Conservation (phyloP, 2,888 invertebrate species). For the Opisthograptis luteolata region DNA sequence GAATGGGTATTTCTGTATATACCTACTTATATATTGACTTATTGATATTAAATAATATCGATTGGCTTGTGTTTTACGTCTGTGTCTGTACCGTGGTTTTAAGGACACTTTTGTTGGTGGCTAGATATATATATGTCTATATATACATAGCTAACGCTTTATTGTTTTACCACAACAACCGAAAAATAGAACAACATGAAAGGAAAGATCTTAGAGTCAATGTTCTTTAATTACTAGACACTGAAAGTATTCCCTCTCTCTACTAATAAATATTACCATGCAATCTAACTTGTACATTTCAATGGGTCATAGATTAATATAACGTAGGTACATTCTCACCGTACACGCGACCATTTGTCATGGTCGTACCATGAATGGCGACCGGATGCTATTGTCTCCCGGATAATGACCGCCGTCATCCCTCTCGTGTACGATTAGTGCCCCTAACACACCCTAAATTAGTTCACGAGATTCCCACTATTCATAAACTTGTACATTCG, state of each 20-base stretch:
- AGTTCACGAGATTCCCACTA: slow-evolving; percentile 42
- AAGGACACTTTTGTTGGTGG: too few species aligned
- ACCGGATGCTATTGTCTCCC: slow-evolving; percentile 54
- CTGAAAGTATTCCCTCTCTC: neutral
- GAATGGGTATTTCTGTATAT: too few species aligned
- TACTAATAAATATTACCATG: neutral
- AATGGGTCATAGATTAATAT: slow-evolving; percentile 27
- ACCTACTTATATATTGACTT: too few species aligned
- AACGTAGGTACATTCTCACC: slow-evolving; percentile 12
- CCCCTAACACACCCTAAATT: slow-evolving; percentile 40
- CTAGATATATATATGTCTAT: too few species aligned
- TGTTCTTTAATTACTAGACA: too few species aligned
- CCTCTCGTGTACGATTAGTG: slow-evolving; percentile 48
- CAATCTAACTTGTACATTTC: slow-evolving; percentile 6
- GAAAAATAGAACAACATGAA: too few species aligned
- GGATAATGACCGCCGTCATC: slow-evolving; percentile 54
- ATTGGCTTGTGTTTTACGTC: too few species aligned
- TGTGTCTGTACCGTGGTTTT: too few species aligned
- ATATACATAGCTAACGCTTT: too few species aligned
- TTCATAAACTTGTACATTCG: slow-evolving; percentile 17
- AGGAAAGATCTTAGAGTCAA: too few species aligned
- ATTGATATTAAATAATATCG: too few species aligned
- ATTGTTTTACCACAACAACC: too few species aligned
- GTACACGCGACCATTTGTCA: slow-evolving; percentile 64
- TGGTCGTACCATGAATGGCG: slow-evolving; percentile 56